A percentile compares a stretch with the other conserved stretches of the same genome.
phyloP scores from a whole-genome alignment of 2,797 vertebrate species.

The Notolepis coatsorum region DNA sequence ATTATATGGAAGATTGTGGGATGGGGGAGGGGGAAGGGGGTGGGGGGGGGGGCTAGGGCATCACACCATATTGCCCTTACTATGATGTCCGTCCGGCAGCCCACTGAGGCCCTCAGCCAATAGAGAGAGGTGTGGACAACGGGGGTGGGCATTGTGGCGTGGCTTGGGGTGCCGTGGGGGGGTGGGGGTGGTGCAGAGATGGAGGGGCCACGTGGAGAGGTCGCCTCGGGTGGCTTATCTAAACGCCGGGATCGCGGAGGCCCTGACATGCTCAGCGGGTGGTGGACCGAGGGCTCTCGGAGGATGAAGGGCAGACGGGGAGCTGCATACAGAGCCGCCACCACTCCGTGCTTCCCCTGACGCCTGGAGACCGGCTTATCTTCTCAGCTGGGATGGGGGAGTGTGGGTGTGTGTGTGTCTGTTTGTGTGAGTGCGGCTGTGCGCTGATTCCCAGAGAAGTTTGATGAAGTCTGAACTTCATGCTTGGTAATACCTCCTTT shows the following conservation, averaged over 20 bases:
- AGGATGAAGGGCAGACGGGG: too few relatives aligned
- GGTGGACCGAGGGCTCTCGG: slow-evolving; percentile 47
- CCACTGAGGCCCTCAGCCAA: background rate
- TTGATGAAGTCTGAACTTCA: slow-evolving; percentile 56
- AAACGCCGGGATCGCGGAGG: slow-evolving; percentile 13
- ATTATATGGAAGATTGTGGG: background rate
- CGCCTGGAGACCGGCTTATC: slow-evolving; percentile 63
- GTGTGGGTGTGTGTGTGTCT: too few relatives aligned
- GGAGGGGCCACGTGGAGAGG: slow-evolving; percentile 29
- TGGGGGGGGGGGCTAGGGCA: slow-evolving; percentile 7
- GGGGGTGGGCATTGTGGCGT: too few relatives aligned
- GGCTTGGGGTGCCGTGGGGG: too few relatives aligned
- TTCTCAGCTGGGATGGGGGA: slow-evolving; percentile 48
- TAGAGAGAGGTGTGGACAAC: background rate
- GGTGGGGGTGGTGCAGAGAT: slow-evolving; percentile 9
- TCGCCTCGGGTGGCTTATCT: slow-evolving; percentile 66
- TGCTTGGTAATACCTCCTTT: background rate
- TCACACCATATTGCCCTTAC: background rate
- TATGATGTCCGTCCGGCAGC: background rate
- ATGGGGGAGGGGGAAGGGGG: background rate
- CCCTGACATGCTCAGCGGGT: slow-evolving; percentile 45
- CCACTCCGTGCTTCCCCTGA: slow-evolving; percentile 25
- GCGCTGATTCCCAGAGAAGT: slow-evolving; percentile 33
- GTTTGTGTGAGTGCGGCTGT: too few relatives aligned
- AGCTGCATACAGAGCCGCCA: slow-evolving; percentile 47